Base-by-base conservation (phyloP, 2,113 vertebrate genomes). In the Colossoma macropomum region DNA sequence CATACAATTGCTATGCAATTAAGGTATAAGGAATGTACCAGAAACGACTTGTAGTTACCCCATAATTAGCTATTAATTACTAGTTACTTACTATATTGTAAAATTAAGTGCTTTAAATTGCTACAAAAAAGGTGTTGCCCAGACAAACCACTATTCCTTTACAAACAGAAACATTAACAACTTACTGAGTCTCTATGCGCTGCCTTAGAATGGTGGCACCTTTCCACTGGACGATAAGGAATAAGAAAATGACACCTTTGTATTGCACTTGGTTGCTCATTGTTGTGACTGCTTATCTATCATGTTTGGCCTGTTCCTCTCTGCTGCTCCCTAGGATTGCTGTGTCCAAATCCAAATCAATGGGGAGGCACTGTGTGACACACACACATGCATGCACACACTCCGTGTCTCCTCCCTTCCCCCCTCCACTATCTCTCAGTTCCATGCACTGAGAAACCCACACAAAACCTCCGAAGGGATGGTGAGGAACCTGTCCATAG, bases 391-490 rank as follows among this genome's bases (percentile, higher is more conserved):
- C 27, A 59, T 25, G 5, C 70, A 54, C 28, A 66, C 15, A 48
- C 63, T 34, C 63, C 27, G 3, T 34, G 41, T 71, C 11, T 12
- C 68, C n/a, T 3, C 27, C 16, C 65, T 30, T n/a, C 52, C 77
- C 63, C 23, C 68, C 65, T 38, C 52, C 16, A 1, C 63, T 80
- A 60, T 80, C 66, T 80, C 66, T 70, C 32, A 41, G n/a, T 59
- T 80, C 78, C 71, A 80, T 15, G 71, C 23, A 23, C 54, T 34
- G 48, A 50, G 25, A 80, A 75, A 76, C 65, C 72, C 52, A 77
- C 81, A 72, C 63, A 73, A 34, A 72, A 19, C 52, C 75, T 60
- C 62, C 38, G 45, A 59, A 66, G 63, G 75, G 75, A 87, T 68
- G 62, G 32, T 66, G 13, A 50, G 45, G 68, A 84, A 16, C 50